These are phyloP conservation scores for Cebus imitator DNA, from an alignment of 2,113 vertebrate species.

Conservation along the genomic window DNA sequence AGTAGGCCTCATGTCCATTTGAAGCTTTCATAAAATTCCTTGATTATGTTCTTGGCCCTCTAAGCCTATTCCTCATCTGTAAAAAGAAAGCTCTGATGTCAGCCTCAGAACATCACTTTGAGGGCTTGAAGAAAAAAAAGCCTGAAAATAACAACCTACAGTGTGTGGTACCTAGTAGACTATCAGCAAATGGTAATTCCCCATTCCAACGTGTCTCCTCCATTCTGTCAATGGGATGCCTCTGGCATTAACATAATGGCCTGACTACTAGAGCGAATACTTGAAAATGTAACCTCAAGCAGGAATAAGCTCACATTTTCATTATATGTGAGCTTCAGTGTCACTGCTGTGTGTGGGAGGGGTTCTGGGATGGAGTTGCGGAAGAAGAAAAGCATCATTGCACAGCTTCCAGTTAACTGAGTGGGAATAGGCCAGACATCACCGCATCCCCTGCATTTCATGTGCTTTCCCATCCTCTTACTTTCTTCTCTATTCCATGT, in stretches of 20 bases:
- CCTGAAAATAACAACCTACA: neutral
- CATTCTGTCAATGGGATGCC: neutral
- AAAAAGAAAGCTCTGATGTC: neutral
- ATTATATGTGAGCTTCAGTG: neutral
- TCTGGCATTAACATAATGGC: neutral
- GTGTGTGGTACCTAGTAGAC: neutral
- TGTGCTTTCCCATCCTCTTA: neutral
- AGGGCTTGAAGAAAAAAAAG: neutral
- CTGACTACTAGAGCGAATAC: neutral
- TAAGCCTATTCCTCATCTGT: neutral
- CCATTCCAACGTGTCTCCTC: neutral
- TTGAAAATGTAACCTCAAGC: neutral
- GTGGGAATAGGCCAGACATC: too few species aligned
- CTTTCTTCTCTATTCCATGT: neutral
- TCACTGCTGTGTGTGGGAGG: neutral
- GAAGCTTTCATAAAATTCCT: neutral
- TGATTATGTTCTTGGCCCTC: neutral
- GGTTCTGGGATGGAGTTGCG: neutral
- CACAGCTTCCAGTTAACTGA: neutral
- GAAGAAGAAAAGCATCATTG: neutral
- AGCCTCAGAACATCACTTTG: neutral
- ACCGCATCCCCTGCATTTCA: neutral
- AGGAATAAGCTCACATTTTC: neutral
- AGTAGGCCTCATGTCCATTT: neutral
- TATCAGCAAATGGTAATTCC: neutral